Conservation (phyloP, 2,888 invertebrate genomes). For the Agrenia bidenticulata region DNA sequence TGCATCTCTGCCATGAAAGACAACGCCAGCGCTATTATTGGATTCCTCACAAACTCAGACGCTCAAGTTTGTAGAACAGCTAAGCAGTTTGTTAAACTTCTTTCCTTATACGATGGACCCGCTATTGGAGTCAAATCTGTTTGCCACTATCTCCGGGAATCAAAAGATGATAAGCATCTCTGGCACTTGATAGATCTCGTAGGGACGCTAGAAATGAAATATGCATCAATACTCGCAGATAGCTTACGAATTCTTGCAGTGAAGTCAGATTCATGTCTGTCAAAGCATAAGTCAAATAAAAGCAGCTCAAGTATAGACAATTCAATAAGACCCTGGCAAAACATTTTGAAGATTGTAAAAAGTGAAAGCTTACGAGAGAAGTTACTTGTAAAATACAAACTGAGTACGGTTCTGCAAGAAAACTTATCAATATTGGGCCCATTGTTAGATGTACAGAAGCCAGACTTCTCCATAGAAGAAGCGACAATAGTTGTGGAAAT, state of each 20-base stretch:
- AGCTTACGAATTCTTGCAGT: constrained; percentile 37
- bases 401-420: constrained; percentile 37
- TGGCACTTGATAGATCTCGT: constrained; percentile 46
- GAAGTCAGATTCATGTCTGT: constrained; percentile 27
- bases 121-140: constrained; percentile 43
- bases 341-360: constrained; percentile 43
- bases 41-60: constrained; percentile 44
- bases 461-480: constrained; percentile 40
- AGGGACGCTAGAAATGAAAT: constrained; percentile 41
- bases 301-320: neutral
- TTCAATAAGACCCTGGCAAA: constrained; percentile 44
- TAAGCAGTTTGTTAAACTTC: constrained; percentile 42
- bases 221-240: constrained; percentile 40
- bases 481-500: constrained; percentile 45
- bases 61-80: constrained; percentile 37
- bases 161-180: constrained; percentile 41
- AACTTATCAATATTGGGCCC: constrained; percentile 38
- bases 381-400: constrained; percentile 34
- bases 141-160: constrained; percentile 38
- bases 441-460: constrained; percentile 39
- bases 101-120: constrained; percentile 44
- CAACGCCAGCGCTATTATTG: constrained; percentile 31
- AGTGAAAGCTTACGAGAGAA: constrained; percentile 26
- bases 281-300: neutral
- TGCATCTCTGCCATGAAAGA: constrained; percentile 44